Evolutionary conservation across 2,888 invertebrate genomes (phyloP).

Genomic region (Erebia aethiops): DNA sequence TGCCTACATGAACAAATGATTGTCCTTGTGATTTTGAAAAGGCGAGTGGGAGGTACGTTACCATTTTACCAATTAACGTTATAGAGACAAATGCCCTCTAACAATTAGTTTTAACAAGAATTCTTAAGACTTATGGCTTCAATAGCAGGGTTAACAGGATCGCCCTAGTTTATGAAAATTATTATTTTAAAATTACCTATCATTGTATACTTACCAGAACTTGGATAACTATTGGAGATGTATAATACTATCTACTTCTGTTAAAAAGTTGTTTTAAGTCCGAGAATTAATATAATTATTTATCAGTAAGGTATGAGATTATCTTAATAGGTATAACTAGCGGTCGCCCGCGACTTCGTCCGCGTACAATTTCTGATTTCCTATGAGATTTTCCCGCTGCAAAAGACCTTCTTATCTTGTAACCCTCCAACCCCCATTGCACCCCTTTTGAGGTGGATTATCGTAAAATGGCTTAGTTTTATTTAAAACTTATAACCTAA

Average conservation of each 20-base stretch:
- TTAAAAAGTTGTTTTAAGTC: background rate
- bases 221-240: background rate
- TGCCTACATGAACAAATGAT: background rate
- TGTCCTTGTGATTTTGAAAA: slow-evolving; percentile 5
- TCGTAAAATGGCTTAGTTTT: no score
- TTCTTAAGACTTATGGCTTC: slow-evolving; percentile 5
- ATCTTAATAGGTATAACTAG: no score
- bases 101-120: slow-evolving; percentile 28
- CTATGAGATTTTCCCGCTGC: no score
- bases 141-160: background rate
- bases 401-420: no score
- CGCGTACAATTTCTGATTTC: no score
- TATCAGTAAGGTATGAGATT: no score
- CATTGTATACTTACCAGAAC: background rate
- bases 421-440: no score
- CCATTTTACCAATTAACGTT: slow-evolving; percentile 27
- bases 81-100: slow-evolving; percentile 25
- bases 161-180: slow-evolving; percentile 1
- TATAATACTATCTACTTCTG: background rate
- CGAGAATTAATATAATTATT: background rate
- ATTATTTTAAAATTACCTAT: background rate
- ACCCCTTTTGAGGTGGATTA: no score
- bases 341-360: no score
- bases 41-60: slow-evolving; percentile 9
- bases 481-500: no score